These are phyloP conservation scores for Drosophila picticornis DNA, from an alignment of 2,888 invertebrate genomes.

Conservation along the genomic window DNA sequence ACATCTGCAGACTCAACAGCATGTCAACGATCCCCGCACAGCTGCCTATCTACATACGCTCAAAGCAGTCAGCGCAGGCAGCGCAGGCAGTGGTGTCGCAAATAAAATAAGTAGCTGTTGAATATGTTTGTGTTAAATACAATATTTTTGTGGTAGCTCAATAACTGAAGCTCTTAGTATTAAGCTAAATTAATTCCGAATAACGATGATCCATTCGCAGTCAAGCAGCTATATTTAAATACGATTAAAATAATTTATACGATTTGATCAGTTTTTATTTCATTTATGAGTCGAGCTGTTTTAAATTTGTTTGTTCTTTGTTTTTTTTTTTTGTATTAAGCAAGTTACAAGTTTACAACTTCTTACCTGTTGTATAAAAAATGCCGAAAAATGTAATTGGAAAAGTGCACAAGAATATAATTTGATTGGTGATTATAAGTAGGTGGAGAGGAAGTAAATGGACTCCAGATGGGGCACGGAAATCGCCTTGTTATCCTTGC, in stretches of 20 bases:
- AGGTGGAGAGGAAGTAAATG: conserved; percentile 5
- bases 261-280: conserved; percentile 58
- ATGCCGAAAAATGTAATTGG: conserved; percentile 45
- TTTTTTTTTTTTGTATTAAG: conserved; percentile 2
- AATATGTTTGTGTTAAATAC: background rate
- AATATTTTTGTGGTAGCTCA: no score
- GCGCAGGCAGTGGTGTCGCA: background rate
- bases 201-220: background rate
- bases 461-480: conserved; percentile 13
- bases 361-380: conserved; percentile 56
- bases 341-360: conserved; percentile 55
- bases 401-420: conserved; percentile 48
- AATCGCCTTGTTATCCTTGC: conserved; percentile 11
- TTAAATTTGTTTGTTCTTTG: background rate
- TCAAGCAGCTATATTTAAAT: background rate
- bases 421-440: conserved; percentile 37
- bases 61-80: conserved; percentile 15
- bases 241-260: conserved; percentile 7
- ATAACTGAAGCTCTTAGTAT: background rate
- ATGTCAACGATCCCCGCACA: conserved; percentile 80
- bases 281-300: conserved; percentile 24
- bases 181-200: background rate
- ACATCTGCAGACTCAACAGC: conserved; percentile 83
- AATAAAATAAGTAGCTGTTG: background rate
- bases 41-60: conserved; percentile 50